phyloP scores from a whole-genome alignment of 2,113 vertebrate species.

The Pseudopipra pipra region DNA sequence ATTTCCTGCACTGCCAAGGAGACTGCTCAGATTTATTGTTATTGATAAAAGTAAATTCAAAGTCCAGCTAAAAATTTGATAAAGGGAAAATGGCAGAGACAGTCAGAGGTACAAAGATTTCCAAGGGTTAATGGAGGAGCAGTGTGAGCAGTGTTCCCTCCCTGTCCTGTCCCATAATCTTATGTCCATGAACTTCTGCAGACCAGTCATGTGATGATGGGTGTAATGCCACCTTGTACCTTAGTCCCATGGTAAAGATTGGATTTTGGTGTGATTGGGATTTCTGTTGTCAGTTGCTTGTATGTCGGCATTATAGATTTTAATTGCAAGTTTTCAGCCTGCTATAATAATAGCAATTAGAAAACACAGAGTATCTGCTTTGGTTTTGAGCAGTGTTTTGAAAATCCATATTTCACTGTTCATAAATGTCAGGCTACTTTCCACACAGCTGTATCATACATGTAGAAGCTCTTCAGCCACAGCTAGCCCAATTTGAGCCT shows the following conservation, averaged over 20 bases:
- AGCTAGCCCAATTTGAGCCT: neutral
- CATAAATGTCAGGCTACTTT: neutral
- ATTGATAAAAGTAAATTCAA: constrained; percentile 41
- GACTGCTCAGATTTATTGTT: constrained; percentile 36
- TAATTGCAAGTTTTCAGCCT: neutral
- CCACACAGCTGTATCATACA: neutral
- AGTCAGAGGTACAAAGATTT: neutral
- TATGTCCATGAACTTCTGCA: neutral
- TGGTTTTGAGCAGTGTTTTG: neutral
- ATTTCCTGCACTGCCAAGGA: constrained; percentile 29
- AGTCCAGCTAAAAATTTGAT: constrained; percentile 16
- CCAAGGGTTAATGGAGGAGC: neutral
- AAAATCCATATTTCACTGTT: neutral
- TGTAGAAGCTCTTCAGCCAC: neutral
- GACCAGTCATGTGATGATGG: neutral
- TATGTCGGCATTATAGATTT: neutral
- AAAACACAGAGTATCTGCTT: neutral
- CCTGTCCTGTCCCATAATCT: neutral
- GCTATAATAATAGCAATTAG: neutral
- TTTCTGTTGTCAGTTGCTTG: neutral
- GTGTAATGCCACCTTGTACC: neutral
- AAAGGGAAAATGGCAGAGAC: neutral
- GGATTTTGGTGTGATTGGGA: neutral
- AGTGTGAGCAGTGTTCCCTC: neutral
- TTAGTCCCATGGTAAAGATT: neutral